These are phyloP conservation scores for Aramus guarauna DNA, from an alignment of 2,113 vertebrate species.

Conservation along the genomic window DNA sequence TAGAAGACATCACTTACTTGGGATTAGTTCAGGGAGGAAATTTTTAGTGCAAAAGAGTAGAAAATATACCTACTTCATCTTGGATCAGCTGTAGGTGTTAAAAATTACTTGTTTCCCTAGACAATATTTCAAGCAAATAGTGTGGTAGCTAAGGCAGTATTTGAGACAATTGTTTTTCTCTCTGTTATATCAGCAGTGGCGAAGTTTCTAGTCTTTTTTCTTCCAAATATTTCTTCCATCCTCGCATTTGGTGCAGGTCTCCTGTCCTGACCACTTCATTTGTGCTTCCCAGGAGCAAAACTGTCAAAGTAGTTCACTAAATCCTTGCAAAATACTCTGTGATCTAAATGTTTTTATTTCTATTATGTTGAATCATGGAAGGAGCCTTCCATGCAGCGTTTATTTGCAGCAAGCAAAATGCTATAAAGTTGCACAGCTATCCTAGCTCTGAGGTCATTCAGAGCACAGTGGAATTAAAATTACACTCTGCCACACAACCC, in stretches of 20 bases:
- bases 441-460: background rate
- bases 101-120: background rate
- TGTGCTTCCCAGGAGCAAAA: background rate
- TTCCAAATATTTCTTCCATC: background rate
- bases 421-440: background rate
- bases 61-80: background rate
- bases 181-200: background rate
- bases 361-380: background rate
- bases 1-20: background rate
- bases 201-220: background rate
- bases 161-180: background rate
- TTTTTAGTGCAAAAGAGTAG: background rate
- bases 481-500: background rate
- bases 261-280: background rate
- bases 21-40: background rate
- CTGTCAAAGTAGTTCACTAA: background rate
- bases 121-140: background rate
- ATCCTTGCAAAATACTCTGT: background rate
- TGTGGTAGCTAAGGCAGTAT: background rate
- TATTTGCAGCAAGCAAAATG: conserved; percentile 3
- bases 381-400: background rate
- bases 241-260: background rate
- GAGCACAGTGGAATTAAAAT: conserved; percentile 30
- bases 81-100: background rate
- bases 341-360: background rate